These are phyloP conservation scores for Drosophila sucinea DNA, from an alignment of 1,140 invertebrate genomes.

Conservation along the genomic window DNA sequence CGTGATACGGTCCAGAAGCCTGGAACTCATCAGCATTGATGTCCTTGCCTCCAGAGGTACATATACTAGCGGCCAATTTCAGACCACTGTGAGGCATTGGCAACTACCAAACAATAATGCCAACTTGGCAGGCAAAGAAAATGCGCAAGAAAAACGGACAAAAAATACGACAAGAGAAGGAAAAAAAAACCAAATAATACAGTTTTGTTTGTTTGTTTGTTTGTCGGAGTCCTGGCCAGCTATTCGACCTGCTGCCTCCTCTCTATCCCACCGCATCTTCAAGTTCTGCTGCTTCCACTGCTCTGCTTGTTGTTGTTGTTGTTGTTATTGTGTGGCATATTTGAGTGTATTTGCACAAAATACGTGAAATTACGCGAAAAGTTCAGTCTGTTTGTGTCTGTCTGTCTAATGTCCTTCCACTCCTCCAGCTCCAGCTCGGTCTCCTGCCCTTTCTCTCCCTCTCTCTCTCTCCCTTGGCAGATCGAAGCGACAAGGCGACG, in stretches of 20 bases:
- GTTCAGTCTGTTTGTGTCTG: slow-evolving; percentile 39
- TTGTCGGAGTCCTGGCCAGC: background rate
- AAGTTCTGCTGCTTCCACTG: background rate
- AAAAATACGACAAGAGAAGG: slow-evolving; percentile 25
- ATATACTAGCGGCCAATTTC: background rate
- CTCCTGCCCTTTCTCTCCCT: background rate
- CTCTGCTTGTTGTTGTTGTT: slow-evolving; percentile 5
- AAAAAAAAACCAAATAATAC: slow-evolving; percentile 47
- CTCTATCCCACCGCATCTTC: too few species aligned
- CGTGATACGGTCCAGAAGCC: too few species aligned
- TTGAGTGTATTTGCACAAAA: slow-evolving; percentile 78
- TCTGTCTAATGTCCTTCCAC: slow-evolving; percentile 9
- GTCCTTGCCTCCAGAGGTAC: background rate
- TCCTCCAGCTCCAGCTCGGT: too few species aligned
- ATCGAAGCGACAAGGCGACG: slow-evolving; percentile 44
- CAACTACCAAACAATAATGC: slow-evolving; percentile 12
- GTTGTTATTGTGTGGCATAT: slow-evolving; percentile 61
- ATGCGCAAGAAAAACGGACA: slow-evolving; percentile 31
- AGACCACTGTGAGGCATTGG: slow-evolving; percentile 6
- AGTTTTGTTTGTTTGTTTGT: slow-evolving; percentile 52
- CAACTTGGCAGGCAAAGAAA: slow-evolving; percentile 45
- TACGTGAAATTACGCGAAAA: slow-evolving; percentile 80
- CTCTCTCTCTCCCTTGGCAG: slow-evolving; percentile 28
- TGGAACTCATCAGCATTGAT: background rate
- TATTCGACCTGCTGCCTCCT: too few species aligned